A percentile compares a stretch with the other conserved stretches of the same genome.
Conservation (phyloP, 1,140 invertebrate species). For the Drosophila prosaltans region DNA sequence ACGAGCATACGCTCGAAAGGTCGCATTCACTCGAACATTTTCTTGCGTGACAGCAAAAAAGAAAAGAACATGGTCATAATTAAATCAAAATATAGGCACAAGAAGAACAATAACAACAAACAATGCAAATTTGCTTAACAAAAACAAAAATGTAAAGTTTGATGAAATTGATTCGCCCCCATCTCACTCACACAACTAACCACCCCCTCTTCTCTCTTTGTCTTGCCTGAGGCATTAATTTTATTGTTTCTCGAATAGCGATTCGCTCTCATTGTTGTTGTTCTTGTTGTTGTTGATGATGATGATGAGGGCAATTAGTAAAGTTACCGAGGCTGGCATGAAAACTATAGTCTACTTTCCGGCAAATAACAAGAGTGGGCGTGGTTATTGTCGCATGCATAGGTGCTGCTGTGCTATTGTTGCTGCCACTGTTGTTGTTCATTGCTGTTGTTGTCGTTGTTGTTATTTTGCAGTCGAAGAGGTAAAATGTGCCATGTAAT, state of each 20-base stretch:
- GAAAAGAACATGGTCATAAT: slow-evolving; percentile 33
- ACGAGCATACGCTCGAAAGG: slow-evolving; percentile 2
- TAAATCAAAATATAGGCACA: slow-evolving; percentile 48
- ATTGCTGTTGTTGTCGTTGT: slow-evolving; percentile 19
- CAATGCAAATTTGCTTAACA: slow-evolving; percentile 19
- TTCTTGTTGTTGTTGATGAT: slow-evolving; percentile 23
- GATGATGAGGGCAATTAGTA: slow-evolving; percentile 70
- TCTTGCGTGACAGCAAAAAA: slow-evolving; percentile 29
- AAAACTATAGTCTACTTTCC: slow-evolving; percentile 34
- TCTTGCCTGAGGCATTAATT: slow-evolving; percentile 46
- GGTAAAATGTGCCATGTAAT: slow-evolving; percentile 61
- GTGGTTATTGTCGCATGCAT: slow-evolving; percentile 48
- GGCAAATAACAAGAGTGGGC: slow-evolving; percentile 3
- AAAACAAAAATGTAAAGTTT: slow-evolving; percentile 36
- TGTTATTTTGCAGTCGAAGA: slow-evolving; percentile 16
- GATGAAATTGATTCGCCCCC: slow-evolving; percentile 30
- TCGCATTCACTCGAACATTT: slow-evolving; percentile 1
- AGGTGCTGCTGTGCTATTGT: background rate
- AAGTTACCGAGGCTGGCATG: slow-evolving; percentile 57
- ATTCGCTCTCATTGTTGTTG: slow-evolving; percentile 13
- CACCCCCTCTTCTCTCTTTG: slow-evolving; percentile 2
- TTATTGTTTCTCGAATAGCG: slow-evolving; percentile 43
- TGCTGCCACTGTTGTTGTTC: no score
- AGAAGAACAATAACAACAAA: slow-evolving; percentile 5
- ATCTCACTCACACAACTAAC: background rate